Percentiles rank a stretch among this genome's conserved stretches.
These are phyloP conservation scores for Kradibia gibbosae DNA, from an alignment of 1,140 invertebrate genomes.

Conservation along the genomic window DNA sequence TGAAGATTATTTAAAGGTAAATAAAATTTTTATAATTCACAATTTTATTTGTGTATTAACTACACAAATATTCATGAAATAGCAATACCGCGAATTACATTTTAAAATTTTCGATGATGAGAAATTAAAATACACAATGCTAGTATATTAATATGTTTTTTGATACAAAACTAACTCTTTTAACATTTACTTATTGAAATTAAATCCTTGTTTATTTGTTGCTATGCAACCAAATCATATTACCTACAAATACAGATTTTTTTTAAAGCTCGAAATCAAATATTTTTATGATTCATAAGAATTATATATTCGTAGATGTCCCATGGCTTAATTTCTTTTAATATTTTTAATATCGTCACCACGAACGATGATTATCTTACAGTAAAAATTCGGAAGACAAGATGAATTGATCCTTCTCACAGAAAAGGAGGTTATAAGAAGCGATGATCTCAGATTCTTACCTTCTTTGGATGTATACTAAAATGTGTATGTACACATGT, in stretches of 20 bases:
- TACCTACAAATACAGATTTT: not conserved
- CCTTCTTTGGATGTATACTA: conserved; percentile 1
- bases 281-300: conserved; percentile 17
- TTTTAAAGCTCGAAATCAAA: not conserved
- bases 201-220: no score
- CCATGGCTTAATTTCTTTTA: conserved; percentile 1
- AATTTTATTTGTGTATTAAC: no score
- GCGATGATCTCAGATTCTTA: conserved; percentile 35
- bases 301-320: not conserved
- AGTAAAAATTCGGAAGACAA: not conserved
- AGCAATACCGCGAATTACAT: no score
- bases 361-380: not conserved
- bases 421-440: conserved; percentile 24
- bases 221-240: not conserved
- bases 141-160: no score
- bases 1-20: no score
- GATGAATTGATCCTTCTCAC: not conserved
- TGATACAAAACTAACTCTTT: no score
- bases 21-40: no score
- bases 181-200: no score
- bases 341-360: not conserved
- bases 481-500: not conserved
- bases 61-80: no score
- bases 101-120: no score
- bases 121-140: no score